Evolutionary conservation across 2,888 invertebrate genomes (phyloP).

Genomic region (Notodonta ziczac): DNA sequence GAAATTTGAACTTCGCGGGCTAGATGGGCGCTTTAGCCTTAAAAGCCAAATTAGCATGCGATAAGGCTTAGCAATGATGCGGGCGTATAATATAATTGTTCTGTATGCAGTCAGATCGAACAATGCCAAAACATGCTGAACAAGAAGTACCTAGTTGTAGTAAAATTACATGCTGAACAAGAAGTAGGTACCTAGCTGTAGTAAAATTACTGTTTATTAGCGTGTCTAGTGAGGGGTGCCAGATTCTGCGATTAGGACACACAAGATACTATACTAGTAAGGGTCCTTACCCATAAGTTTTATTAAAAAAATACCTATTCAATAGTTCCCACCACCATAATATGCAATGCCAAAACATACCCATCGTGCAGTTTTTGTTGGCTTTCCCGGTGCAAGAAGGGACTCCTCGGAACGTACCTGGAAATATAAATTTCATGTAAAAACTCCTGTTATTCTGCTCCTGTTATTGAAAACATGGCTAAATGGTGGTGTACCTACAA

Average conservation of each 20-base stretch:
- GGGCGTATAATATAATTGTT: not conserved
- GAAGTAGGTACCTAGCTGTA: not conserved
- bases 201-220: not conserved
- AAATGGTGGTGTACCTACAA: no score
- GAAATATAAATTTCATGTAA: constrained; percentile 34
- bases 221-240: not conserved
- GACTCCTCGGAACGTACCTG: constrained; percentile 83
- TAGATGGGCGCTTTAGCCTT: no score
- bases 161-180: not conserved
- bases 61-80: not conserved
- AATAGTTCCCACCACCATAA: constrained; percentile 57
- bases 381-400: constrained; percentile 71
- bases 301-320: not conserved
- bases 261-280: not conserved
- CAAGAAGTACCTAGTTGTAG: not conserved
- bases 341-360: constrained; percentile 61
- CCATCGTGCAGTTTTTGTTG: constrained; percentile 74
- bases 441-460: no score
- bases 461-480: not conserved
- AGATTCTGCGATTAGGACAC: not conserved
- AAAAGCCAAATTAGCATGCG: not conserved
- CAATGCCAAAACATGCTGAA: not conserved
- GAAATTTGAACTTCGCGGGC: no score
- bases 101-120: not conserved
- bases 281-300: not conserved